These are phyloP conservation scores for Cosmopolites sordidus DNA, from an alignment of 2,888 invertebrate species.

Conservation along the genomic window DNA sequence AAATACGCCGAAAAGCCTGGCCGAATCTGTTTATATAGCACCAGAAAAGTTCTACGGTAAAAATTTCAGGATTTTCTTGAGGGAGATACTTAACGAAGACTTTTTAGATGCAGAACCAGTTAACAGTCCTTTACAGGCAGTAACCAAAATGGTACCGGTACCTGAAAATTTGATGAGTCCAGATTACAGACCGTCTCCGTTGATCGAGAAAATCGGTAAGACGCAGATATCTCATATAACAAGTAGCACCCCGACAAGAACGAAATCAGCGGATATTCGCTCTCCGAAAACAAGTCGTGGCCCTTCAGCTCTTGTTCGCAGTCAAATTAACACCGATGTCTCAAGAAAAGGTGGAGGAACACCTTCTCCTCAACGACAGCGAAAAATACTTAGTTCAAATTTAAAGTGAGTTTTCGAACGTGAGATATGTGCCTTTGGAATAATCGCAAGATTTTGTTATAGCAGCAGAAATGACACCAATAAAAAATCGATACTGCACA, in stretches of 20 bases:
- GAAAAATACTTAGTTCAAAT: slow-evolving; percentile 18
- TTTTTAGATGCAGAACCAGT: slow-evolving; percentile 36
- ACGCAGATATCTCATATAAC: slow-evolving; percentile 12
- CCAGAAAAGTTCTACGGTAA: slow-evolving; percentile 41
- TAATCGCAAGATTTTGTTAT: slow-evolving; percentile 4
- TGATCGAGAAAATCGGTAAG: slow-evolving; percentile 30
- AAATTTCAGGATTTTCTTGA: too few species aligned
- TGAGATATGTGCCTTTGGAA: not conserved
- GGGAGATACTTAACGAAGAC: not conserved
- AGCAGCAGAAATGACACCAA: slow-evolving; percentile 30
- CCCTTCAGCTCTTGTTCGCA: slow-evolving; percentile 9
- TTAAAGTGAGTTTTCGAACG: slow-evolving; percentile 28
- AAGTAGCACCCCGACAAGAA: slow-evolving; percentile 6
- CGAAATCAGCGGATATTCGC: slow-evolving; percentile 4
- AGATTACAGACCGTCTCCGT: slow-evolving; percentile 56
- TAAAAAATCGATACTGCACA: slow-evolving; percentile 40
- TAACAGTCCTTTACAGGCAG: slow-evolving; percentile 67
- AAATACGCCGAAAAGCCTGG: slow-evolving; percentile 28
- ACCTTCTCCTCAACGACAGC: slow-evolving; percentile 30
- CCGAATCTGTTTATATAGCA: slow-evolving; percentile 22
- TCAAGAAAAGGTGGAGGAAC: slow-evolving; percentile 30
- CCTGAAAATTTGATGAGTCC: slow-evolving; percentile 85
- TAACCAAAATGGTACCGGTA: slow-evolving; percentile 82
- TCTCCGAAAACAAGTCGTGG: slow-evolving; percentile 20
- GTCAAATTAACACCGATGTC: slow-evolving; percentile 25